A percentile compares a stretch with the other conserved stretches of the same genome.
phyloP scores from a whole-genome alignment of 2,888 invertebrate genomes.

The Conomelus anceps region DNA sequence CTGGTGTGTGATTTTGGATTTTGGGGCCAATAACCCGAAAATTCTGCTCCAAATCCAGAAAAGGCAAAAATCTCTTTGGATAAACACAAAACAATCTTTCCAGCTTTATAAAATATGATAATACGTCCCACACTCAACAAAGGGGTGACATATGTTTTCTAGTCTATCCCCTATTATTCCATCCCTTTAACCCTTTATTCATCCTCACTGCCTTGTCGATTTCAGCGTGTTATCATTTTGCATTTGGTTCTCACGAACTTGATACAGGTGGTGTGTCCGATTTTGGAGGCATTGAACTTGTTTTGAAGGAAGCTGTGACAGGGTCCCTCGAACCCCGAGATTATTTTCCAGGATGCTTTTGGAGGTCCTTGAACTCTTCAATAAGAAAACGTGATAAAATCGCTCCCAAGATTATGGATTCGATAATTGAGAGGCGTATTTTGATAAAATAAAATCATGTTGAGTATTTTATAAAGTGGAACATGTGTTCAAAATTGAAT shows the following conservation, averaged over 20 bases:
- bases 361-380: not conserved
- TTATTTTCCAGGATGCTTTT: not conserved
- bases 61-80: too few relatives aligned
- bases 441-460: too few relatives aligned
- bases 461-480: too few relatives aligned
- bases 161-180: not conserved
- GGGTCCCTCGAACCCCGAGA: not conserved
- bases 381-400: not conserved
- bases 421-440: too few relatives aligned
- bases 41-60: too few relatives aligned
- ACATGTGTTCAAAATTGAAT: too few relatives aligned
- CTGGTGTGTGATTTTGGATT: not conserved
- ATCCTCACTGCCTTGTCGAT: not conserved
- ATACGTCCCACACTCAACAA: not conserved
- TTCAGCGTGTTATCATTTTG: not conserved
- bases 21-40: not conserved
- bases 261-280: conserved; percentile 12
- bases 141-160: not conserved
- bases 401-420: not conserved
- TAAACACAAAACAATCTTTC: not conserved
- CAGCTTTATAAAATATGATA: not conserved
- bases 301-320: not conserved
- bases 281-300: conserved; percentile 7
- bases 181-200: not conserved
- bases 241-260: conserved; percentile 12